Base-by-base conservation (phyloP, 2,888 invertebrate genomes). In the Acronicta aceris region DNA sequence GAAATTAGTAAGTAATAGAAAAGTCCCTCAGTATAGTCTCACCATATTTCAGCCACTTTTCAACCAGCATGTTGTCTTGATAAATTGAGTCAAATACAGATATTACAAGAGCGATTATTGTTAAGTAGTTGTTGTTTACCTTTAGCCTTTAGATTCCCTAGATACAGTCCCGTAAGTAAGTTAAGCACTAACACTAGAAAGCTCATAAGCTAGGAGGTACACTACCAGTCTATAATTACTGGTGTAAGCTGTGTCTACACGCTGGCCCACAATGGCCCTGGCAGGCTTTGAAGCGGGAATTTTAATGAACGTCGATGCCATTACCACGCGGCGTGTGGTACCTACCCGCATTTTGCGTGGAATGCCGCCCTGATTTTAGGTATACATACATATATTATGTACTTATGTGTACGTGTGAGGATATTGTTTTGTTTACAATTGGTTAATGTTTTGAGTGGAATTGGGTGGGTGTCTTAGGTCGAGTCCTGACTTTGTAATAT, bases 271-370 rank as follows among this genome's bases (percentile, higher is more conserved):
- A 71, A 71, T 69, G 53, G 21, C 13, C 15, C n/a, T 6, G 33
- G 57, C 61, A 46, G 53, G 70, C 74, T 74, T 59, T 62, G 69
- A 70, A 51, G 46, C 52, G 59, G 48, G 70, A 70, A 72, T 73
- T 69, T 72, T 72, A 72, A 72, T 72, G 74, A 72, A 72, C 59
- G 70, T 43, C 57, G 74, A 70, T 70, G 55, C 70, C 62, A 60
- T 74, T 74, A 74, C 57, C 50, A n/a, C 25, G 17, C 33, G 49
- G 66, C 27, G 16, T 54, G 54, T 51, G 64, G 48, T 54, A 21
- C 9, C 36, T n/a, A 50, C 38, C 38, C 61, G 50, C 55, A 50
- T 59, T 53, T 52, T 51, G 30, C 17, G 40, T 17, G 59, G 59
- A 40, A 61, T 61, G 58, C 13, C 36, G 38, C 58, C 33, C 51